phyloP scores from a whole-genome alignment of 2,797 vertebrate genomes.

The Parambassis ranga region DNA sequence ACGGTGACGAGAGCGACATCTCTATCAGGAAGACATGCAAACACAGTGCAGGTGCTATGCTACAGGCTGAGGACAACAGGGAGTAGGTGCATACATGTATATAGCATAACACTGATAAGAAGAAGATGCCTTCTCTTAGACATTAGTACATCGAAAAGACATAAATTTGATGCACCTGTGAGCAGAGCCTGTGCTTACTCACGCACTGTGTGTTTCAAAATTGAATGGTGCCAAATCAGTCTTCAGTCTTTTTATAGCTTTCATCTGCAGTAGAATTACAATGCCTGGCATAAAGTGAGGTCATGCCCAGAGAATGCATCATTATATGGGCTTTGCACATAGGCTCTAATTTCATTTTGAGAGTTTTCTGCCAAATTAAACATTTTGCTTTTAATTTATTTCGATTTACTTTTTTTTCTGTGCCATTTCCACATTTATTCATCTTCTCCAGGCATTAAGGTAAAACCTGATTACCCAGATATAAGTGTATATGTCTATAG shows the following conservation, averaged over 20 bases:
- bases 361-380: background rate
- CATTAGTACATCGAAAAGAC: no score
- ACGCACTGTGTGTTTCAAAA: background rate
- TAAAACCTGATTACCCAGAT: no score
- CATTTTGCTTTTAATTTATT: no score
- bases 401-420: background rate
- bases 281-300: background rate
- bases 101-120: no score
- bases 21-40: conserved; percentile 21
- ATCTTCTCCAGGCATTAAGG: no score
- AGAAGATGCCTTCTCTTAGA: no score
- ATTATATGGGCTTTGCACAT: background rate
- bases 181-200: no score
- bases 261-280: conserved; percentile 7
- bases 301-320: conserved; percentile 2
- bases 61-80: conserved; percentile 2
- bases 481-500: no score
- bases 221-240: conserved; percentile 10
- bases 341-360: background rate
- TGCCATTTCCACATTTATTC: background rate
- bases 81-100: no score
- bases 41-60: background rate
- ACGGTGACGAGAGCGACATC: conserved; percentile 35
- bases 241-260: background rate
- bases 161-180: no score